Evolutionary conservation across 2,888 invertebrate genomes (phyloP).

Genomic region (Proisotoma minuta): DNA sequence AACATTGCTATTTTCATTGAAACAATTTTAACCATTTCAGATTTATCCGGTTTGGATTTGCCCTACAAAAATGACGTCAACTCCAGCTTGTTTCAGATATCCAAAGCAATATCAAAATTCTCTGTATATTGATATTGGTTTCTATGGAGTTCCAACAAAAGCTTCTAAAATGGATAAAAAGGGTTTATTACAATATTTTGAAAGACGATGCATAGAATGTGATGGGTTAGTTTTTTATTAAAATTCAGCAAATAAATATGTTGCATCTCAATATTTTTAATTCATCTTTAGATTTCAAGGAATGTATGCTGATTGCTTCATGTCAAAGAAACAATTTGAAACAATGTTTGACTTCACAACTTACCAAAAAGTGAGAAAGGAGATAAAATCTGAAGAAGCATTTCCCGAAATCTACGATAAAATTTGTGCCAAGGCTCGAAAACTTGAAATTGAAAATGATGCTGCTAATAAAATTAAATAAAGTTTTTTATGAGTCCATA

Average conservation of each 20-base stretch:
- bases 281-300: constrained; percentile 53
- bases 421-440: constrained; percentile 42
- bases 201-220: background rate
- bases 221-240: background rate
- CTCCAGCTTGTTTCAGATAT: background rate
- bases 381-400: constrained; percentile 52
- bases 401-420: constrained; percentile 58
- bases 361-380: constrained; percentile 52
- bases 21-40: background rate
- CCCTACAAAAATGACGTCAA: background rate
- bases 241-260: background rate
- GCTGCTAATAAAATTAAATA: too few species aligned
- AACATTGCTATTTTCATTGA: too few species aligned
- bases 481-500: too few species aligned
- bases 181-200: background rate
- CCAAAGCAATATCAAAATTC: background rate
- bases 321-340: constrained; percentile 54
- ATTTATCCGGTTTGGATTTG: background rate
- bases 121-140: background rate
- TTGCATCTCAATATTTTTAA: background rate
- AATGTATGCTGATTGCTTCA: constrained; percentile 57
- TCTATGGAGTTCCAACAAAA: background rate
- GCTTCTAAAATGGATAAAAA: background rate
- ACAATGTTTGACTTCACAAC: constrained; percentile 56
- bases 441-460: too few species aligned